phyloP scores from a whole-genome alignment of 1,140 invertebrate species.

The Cydia pomonella region DNA sequence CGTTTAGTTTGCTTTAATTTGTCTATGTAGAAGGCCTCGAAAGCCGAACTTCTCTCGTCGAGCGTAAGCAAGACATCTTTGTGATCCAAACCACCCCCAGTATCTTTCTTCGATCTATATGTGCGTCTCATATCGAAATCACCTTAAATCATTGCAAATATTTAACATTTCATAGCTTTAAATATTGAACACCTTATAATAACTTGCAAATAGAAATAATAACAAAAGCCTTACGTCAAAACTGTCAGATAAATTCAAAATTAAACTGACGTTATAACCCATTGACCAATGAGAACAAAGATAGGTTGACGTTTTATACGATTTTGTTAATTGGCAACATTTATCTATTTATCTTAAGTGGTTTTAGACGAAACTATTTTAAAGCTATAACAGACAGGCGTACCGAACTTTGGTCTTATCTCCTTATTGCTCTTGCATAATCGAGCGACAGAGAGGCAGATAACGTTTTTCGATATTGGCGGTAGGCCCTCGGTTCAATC shows the following conservation, averaged over 20 bases:
- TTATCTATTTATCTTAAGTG: too few species aligned
- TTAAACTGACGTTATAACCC: slow-evolving; percentile 9
- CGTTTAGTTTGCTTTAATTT: slow-evolving; percentile 73
- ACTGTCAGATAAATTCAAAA: slow-evolving; percentile 27
- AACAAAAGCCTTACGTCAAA: slow-evolving; percentile 28
- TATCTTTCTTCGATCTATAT: slow-evolving; percentile 72
- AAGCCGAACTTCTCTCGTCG: slow-evolving; percentile 62
- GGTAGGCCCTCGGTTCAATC: too few species aligned
- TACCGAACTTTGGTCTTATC: too few species aligned
- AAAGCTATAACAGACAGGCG: too few species aligned
- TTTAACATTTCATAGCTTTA: not conserved
- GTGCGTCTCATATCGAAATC: slow-evolving; percentile 59
- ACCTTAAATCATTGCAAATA: slow-evolving; percentile 12
- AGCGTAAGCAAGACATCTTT: slow-evolving; percentile 57
- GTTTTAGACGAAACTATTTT: too few species aligned
- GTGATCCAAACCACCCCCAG: slow-evolving; percentile 55
- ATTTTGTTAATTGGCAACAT: slow-evolving; percentile 12
- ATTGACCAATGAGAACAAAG: not conserved
- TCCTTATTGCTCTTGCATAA: too few species aligned
- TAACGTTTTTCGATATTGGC: too few species aligned
- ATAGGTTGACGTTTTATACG: not conserved
- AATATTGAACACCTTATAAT: slow-evolving; percentile 9
- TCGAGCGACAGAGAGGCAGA: too few species aligned
- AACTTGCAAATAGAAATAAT: slow-evolving; percentile 5
- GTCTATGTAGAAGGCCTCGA: slow-evolving; percentile 73